A percentile compares a stretch with the other conserved stretches of the same genome.
phyloP scores from a whole-genome alignment of 1,140 invertebrate genomes.

The Argopecten irradians region DNA sequence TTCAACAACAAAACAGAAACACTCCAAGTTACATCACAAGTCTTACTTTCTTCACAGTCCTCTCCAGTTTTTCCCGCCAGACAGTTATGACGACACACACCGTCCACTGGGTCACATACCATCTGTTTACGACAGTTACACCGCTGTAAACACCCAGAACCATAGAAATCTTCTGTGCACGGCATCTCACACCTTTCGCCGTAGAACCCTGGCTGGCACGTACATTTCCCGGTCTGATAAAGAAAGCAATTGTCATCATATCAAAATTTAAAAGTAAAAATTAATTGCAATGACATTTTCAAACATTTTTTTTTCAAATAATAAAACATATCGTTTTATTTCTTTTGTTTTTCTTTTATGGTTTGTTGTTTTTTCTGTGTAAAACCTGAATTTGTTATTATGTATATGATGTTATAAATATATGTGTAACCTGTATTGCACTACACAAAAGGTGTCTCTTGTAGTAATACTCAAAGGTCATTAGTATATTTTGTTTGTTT shows the following conservation, averaged over 20 bases:
- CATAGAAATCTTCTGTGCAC: constrained; percentile 74
- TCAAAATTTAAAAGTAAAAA: neutral
- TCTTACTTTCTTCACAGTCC: constrained; percentile 84
- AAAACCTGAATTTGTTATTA: too few relatives aligned
- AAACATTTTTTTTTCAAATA: neutral
- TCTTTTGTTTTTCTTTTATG: too few relatives aligned
- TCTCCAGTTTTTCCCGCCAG: constrained; percentile 89
- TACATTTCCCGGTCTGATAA: constrained; percentile 87
- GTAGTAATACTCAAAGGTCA: too few relatives aligned
- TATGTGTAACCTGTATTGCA: too few relatives aligned
- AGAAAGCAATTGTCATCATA: constrained; percentile 28
- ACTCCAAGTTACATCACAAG: neutral
- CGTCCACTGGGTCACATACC: constrained; percentile 90
- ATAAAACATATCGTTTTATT: neutral
- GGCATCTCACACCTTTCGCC: constrained; percentile 66
- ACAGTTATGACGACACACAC: constrained; percentile 87
- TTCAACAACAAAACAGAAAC: constrained; percentile 5
- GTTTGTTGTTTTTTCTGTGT: too few relatives aligned
- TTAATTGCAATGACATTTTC: neutral
- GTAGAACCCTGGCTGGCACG: constrained; percentile 87
- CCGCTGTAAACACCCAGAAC: constrained; percentile 70
- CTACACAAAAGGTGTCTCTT: too few relatives aligned
- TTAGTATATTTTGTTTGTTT: too few relatives aligned
- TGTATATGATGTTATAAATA: too few relatives aligned
- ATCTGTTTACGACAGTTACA: constrained; percentile 75